Evolutionary conservation across 2,888 invertebrate species (phyloP).

Genomic region (Euplexia lucipara): DNA sequence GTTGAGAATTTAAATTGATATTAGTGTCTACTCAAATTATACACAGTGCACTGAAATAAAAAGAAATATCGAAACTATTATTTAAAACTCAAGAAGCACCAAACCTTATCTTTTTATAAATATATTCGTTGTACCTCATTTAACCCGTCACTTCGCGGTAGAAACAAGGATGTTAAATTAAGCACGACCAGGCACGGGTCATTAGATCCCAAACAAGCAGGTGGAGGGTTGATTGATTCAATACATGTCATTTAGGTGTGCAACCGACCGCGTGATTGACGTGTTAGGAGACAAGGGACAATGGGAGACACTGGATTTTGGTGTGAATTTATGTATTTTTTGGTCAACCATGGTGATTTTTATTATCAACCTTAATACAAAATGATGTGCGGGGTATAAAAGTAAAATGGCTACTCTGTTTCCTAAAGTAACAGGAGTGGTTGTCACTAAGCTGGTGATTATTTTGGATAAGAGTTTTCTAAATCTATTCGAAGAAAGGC

Average conservation of each 20-base stretch:
- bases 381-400: background rate
- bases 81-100: constrained; percentile 27
- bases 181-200: constrained; percentile 80
- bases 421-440: too few relatives aligned
- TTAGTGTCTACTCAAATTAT: too few relatives aligned
- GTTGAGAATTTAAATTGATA: too few relatives aligned
- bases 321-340: constrained; percentile 24
- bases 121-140: constrained; percentile 59
- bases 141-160: constrained; percentile 70
- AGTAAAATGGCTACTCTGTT: too few relatives aligned
- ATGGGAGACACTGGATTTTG: constrained; percentile 18
- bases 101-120: constrained; percentile 37
- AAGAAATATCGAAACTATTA: background rate
- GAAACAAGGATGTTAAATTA: constrained; percentile 80
- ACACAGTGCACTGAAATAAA: too few relatives aligned
- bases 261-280: constrained; percentile 68
- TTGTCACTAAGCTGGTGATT: too few relatives aligned
- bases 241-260: constrained; percentile 71
- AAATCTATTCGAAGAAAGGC: too few relatives aligned
- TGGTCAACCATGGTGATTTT: background rate
- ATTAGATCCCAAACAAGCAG: constrained; percentile 75
- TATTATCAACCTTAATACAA: background rate
- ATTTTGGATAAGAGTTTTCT: too few relatives aligned
- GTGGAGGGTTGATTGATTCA: constrained; percentile 83
- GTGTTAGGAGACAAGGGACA: constrained; percentile 46